Evolutionary conservation across 2,113 vertebrate species (phyloP), one percentile per base, ranked within the genome.

Genomic region (Xerus inauris): DNA sequence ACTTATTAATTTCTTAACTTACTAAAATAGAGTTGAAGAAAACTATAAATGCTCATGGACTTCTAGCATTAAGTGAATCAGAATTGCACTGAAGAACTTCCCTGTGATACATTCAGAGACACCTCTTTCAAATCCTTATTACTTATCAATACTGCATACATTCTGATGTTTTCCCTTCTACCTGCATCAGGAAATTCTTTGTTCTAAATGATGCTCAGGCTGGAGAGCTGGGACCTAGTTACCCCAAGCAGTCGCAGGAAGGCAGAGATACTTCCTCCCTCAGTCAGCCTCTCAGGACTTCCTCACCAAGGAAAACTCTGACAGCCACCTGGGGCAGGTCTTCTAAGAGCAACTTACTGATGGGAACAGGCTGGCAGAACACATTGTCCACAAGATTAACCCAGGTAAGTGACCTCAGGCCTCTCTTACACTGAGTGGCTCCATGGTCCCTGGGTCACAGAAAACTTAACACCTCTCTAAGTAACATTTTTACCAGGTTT

Each of bases 331-430:
- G 98, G 99, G 99, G 12, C 99, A 99, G 98, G 98, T 98, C 97
- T 99, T 99, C 97, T 97, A 98, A 65, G 99, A 99, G 76, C 99
- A 99, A 97, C 98, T 99, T 90, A 97, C 98, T 1, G 98, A 99
- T 97, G 98, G 98, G 93, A 94, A 87, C 84, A 98, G 98, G 8
- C 51, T 99, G 97, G 98, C 99, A 0, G 98, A 99, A 91, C 94
- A 97, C 42, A 98, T 99, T 93, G 51, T 92, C 0, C 90, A 95
- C 38, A 99, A 99, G 97, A 98, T 99, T 94, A 98, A 98, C 54
- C 98, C 97, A 84, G 98, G 99, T 38, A n/a, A n/a, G n/a, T n/a
- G n/a, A n/a, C n/a, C n/a, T n/a, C n/a, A n/a, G n/a, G n/a, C n/a
- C n/a, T n/a, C n/a, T n/a, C n/a, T n/a, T n/a, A n/a, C n/a, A n/a